Conservation (phyloP, 2,113 vertebrate species). For the Silurus asotus region DNA sequence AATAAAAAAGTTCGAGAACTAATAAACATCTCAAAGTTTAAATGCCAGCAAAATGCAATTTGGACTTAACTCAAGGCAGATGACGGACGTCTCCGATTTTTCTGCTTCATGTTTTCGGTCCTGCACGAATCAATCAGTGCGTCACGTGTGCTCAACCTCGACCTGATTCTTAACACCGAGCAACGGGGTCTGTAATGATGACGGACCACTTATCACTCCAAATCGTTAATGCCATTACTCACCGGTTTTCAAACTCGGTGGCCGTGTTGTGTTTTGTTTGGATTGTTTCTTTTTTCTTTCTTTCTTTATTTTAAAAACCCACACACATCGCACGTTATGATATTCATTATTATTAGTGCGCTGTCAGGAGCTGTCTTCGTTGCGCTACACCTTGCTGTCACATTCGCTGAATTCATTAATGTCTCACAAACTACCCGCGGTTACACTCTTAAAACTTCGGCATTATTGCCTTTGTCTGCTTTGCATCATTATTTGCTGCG, state of each 20-base stretch:
- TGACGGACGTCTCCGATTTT: not conserved
- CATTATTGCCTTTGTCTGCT: conserved; percentile 7
- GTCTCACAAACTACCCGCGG: conserved; percentile 13
- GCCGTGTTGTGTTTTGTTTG: not conserved
- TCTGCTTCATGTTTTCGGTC: not conserved
- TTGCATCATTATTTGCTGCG: conserved; percentile 15
- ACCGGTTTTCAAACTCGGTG: not conserved
- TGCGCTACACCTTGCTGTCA: conserved; percentile 13
- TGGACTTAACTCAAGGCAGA: not conserved
- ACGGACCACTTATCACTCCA: not conserved
- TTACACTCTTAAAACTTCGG: not conserved
- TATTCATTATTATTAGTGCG: conserved; percentile 34
- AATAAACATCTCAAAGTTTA: not conserved
- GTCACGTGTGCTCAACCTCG: not conserved
- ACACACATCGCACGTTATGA: not conserved
- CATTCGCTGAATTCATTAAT: conserved; percentile 24
- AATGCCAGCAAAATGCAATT: not conserved
- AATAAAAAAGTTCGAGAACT: not conserved
- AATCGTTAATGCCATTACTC: conserved; percentile 13
- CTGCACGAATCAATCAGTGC: not conserved
- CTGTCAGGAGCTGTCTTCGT: conserved; percentile 17
- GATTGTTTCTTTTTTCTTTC: not conserved
- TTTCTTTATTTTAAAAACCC: not conserved
- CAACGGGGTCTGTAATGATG: not conserved
- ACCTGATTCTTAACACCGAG: not conserved